Base-by-base conservation (phyloP, 2,797 vertebrate species). In the Protosalanx chinensis region DNA sequence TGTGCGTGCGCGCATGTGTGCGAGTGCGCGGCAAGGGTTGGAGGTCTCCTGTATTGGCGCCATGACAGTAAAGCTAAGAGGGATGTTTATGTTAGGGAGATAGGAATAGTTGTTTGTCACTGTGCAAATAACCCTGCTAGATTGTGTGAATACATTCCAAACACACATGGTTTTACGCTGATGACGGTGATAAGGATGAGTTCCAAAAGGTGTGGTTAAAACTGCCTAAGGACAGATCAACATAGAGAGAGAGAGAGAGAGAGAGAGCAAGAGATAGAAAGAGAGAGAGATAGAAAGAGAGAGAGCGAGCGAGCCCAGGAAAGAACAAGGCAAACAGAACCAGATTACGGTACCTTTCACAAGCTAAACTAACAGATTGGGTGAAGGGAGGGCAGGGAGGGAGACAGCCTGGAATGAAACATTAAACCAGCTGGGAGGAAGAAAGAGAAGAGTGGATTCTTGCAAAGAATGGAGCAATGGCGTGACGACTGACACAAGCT, bases 1-100 rank as follows among this genome's bases (percentile, higher is more conserved):
- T 58, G 53, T 58, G 67, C 37, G 53, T 37, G 67, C 32, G 66
- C 32, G 66, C 56, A 49, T 18, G 66, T 67, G 66, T 57, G 67
- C 33, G 67, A n/a, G 53, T 57, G 51, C 23, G 10, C 59, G 23
- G 23, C 16, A 27, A 30, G 12, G 62, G 23, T 5, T 27, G 13
- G 23, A 53, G n/a, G 41, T 35, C 70, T 53, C 29, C 16, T 35
- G 20, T 27, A 29, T 16, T 2, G 18, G 46, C 41, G 46, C 46
- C 27, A 49, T 33, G 13, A 2, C 0, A 20, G 30, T 16, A 51
- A 6, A 58, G 32, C 51, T 18, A 32, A 18, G 6, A 12, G 18
- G 53, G 35, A 41, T 56, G 67, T 68, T 57, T 18, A 58, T 29
- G 16, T 56, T 32, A 56, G 10, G 30, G 49, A 67, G 27, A 32